Percentiles rank a stretch among this genome's conserved stretches.
These are phyloP conservation scores for Mastomys coucha DNA, from an alignment of 2,113 vertebrate genomes.

Conservation along the genomic window DNA sequence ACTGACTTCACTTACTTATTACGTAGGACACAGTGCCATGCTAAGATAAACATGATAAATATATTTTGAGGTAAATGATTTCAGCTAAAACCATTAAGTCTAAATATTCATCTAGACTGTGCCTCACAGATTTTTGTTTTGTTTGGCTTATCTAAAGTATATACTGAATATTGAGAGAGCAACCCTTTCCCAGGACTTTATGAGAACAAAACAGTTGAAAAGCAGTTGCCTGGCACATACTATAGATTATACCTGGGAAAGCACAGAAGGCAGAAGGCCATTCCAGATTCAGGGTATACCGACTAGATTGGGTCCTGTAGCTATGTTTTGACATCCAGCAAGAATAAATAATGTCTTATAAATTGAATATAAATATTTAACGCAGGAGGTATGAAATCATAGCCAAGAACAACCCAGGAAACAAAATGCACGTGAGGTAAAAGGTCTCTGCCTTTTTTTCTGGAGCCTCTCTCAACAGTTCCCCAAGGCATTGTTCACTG, in stretches of 20 bases:
- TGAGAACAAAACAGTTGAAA: neutral
- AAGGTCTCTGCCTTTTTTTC: neutral
- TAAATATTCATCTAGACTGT: conserved; percentile 24
- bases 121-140: neutral
- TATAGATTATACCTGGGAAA: neutral
- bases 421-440: neutral
- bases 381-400: neutral
- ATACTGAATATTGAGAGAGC: neutral
- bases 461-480: neutral
- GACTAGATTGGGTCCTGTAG: neutral
- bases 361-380: neutral
- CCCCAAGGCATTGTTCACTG: neutral
- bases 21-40: neutral
- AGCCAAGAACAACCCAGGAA: neutral
- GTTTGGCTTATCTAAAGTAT: neutral
- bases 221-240: neutral
- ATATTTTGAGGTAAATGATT: conserved; percentile 37
- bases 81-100: conserved; percentile 39
- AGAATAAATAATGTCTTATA: neutral
- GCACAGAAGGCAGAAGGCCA: neutral
- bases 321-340: neutral
- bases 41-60: conserved; percentile 36
- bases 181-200: neutral
- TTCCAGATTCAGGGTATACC: neutral
- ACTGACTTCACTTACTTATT: conserved; percentile 19